Evolutionary conservation across 2,113 vertebrate genomes (phyloP), one percentile per base, ranked within the genome.

Genomic region (Macrotus californicus): DNA sequence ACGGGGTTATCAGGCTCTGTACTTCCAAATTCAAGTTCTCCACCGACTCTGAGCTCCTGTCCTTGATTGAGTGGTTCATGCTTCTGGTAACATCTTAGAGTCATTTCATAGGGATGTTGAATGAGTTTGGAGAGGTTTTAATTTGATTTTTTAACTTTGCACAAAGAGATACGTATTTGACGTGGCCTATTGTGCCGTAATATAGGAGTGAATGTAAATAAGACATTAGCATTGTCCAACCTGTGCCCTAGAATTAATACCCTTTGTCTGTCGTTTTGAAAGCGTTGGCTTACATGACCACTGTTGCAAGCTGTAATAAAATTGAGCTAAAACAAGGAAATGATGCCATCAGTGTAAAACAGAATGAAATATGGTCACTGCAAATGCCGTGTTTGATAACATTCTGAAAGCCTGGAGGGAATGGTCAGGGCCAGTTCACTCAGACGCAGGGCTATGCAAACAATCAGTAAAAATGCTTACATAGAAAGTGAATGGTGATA

Each of bases 281-380:
- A 93, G 29, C 21, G 43, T 94, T 95, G 81, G 82, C 39, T 67
- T 88, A 50, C 29, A 26, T 82, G 70, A 26, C 43, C 56, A 77
- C 79, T 80, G 7, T 46, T 91, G 26, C 26, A 95, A 73, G 77
- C 3, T 43, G 7, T 77, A 88, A 96, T 94, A 79, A 94, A 94
- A 86, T 69, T 61, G 31, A 24, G 29, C 85, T 54, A 91, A 95
- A 93, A 67, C 31, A 83, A 96, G 43, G 75, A 93, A 96, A 87
- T 91, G 19, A 89, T 48, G 24, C 39, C 54, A 87, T 92, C 15
- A 19, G 3, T 61, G 15, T 61, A 83, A 87, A 86, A 75, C 5
- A 76, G 73, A 96, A 93, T 64, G 79, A 87, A 56, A 80, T 86
- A 6, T 69, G 50, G 72, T 36, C 29, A 7, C 36, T 77, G 15